Base-by-base conservation (phyloP, 1,140 invertebrate species). In the Ericerus pela region DNA sequence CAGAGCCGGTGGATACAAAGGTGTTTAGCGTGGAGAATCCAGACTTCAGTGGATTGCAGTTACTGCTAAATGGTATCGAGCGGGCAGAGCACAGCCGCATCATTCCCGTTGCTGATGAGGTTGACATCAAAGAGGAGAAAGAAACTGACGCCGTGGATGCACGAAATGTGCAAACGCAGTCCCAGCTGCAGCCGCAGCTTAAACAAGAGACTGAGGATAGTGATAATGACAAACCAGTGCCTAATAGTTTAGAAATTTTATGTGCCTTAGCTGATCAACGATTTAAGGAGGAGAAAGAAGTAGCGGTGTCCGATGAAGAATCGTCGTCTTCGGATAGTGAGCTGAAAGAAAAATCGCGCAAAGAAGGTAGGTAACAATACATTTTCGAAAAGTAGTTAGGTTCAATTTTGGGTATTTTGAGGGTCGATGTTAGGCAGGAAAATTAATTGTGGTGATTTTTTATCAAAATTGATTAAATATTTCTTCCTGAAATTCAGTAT, bases 221-320 rank as follows among this genome's bases (percentile, higher is more conserved):
- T 16, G 54, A 43, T 43, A 28, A 6, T 27, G 36, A 18, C 11
- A 30, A 52, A 18, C 2, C 53, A 29, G 5, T 24, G 11, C 26
- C 85, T 1, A 81, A 81, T 57, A 84, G 86, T 0, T 68, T 92
- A 22, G 83, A 84, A 55, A 68, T 92, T 24, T 67, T 92, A 3
- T 91, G 88, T 68, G 85, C 85, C 1, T 68, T 91, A 24, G 88
- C 87, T 0, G 86, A 90, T 64, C 85, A 89, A 63, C 75, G 85
- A 54, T 81, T 87, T 56, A 78, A 83, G 69, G 85, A 87, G 63
- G 83, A 87, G 67, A 76, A 73, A 2, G 75, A 68, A 14, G 74
- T n/a, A n/a, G n/a, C n/a, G n/a, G n/a, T n/a, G n/a, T n/a, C n/a
- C n/a, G n/a, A n/a, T n/a, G n/a, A n/a, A n/a, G n/a, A n/a, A n/a